Conservation (phyloP, 2,797 vertebrate species). For the Bucorvus abyssinicus region DNA sequence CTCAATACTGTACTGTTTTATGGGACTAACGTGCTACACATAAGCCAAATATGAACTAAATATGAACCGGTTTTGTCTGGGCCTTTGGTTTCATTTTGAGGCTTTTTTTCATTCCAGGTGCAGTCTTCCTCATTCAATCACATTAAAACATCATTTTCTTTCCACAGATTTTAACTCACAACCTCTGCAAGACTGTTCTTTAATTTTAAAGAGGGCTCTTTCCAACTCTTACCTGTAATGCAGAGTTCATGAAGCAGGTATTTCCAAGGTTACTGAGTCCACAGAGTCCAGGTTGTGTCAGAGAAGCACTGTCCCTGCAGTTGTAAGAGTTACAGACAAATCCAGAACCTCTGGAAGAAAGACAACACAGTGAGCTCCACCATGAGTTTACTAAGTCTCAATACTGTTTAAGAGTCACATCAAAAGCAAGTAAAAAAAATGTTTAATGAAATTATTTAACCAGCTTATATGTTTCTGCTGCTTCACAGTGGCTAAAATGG, state of each 20-base stretch:
- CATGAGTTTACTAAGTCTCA: background rate
- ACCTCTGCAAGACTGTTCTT: background rate
- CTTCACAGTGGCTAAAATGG: background rate
- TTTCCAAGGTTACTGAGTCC: constrained; percentile 97
- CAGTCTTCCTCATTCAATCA: background rate
- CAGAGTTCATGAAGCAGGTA: constrained; percentile 99
- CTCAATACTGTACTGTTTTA: background rate
- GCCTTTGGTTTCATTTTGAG: too few species aligned
- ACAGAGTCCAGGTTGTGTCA: constrained; percentile 92
- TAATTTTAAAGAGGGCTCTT: background rate
- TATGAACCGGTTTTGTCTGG: background rate
- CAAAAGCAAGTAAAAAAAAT: background rate
- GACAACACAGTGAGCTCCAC: constrained; percentile 15
- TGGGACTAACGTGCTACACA: background rate
- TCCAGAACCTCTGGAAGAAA: constrained; percentile 85
- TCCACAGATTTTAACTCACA: background rate
- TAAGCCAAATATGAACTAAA: background rate
- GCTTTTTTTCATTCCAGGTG: background rate
- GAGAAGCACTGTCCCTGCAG: constrained; percentile 84
- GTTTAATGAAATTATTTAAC: background rate
- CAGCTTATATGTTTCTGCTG: background rate
- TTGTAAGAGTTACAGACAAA: constrained; percentile 89
- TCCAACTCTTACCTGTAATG: constrained; percentile 85
- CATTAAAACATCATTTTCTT: background rate
- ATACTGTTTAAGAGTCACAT: background rate